Percentiles rank a stretch among this genome's conserved stretches.
These are phyloP conservation scores for Tor tambroides DNA, from an alignment of 2,113 vertebrate species.

Conservation along the genomic window DNA sequence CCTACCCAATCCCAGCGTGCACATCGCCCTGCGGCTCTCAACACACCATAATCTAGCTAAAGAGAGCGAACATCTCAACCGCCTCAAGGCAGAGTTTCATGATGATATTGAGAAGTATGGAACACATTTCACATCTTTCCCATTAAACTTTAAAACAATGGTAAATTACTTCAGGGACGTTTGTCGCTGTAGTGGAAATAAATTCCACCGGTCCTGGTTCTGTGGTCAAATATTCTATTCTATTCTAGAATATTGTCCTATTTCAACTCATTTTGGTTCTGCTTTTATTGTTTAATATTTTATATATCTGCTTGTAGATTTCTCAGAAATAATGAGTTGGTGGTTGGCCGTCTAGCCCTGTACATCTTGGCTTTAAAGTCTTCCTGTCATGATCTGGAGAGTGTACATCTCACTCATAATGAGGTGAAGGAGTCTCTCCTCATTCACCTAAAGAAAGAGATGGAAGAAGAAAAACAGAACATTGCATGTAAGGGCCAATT, in stretches of 20 bases:
- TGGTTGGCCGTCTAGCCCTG: constrained; percentile 81
- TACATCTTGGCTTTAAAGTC: constrained; percentile 84
- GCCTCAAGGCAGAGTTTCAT: constrained; percentile 76
- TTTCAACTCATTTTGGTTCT: not conserved
- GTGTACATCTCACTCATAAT: constrained; percentile 60
- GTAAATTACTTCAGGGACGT: not conserved
- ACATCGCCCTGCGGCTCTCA: constrained; percentile 87
- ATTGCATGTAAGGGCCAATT: constrained; percentile 42
- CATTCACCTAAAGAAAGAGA: constrained; percentile 81
- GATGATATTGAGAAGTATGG: constrained; percentile 75
- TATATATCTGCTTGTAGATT: constrained; percentile 46
- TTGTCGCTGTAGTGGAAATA: not conserved
- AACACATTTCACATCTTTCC: not conserved
- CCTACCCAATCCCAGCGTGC: constrained; percentile 84
- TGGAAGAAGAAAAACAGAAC: constrained; percentile 80
- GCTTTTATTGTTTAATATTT: not conserved
- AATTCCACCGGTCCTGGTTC: not conserved
- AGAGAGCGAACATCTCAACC: constrained; percentile 77
- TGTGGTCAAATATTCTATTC: not conserved
- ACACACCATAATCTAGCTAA: constrained; percentile 69
- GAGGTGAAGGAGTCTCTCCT: constrained; percentile 69
- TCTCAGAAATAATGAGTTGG: constrained; percentile 57
- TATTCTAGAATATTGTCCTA: not conserved
- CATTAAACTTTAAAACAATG: not conserved
- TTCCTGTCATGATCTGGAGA: constrained; percentile 77